A percentile compares a stretch with the other conserved stretches of the same genome.
Conservation (phyloP, 92 coral and sea anemone species). For the Porites cylindrica region DNA sequence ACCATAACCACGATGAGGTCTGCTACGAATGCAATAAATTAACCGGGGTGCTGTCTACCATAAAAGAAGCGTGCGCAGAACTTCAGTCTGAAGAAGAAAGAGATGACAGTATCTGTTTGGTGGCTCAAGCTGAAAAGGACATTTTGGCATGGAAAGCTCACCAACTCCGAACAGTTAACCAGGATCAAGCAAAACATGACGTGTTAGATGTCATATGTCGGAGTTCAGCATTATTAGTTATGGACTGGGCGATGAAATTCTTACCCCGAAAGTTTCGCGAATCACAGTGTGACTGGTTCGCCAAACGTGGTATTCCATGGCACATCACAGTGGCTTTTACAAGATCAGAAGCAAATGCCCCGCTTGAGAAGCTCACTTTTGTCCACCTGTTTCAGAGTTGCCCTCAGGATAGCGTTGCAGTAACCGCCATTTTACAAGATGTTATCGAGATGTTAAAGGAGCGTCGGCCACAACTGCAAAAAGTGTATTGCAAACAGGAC, state of each 20-base stretch:
- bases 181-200: neutral
- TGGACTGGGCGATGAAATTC: constrained; percentile 55
- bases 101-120: neutral
- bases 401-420: constrained; percentile 40
- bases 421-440: constrained; percentile 9
- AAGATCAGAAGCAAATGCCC: constrained; percentile 36
- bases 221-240: constrained; percentile 16
- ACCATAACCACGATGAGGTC: constrained; percentile 27
- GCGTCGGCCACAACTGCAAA: constrained; percentile 34
- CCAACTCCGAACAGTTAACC: too few relatives aligned
- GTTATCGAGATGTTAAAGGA: constrained; percentile 3
- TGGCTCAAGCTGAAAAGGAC: constrained; percentile 16
- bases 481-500: constrained; percentile 53
- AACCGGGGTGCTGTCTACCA: constrained; percentile 13
- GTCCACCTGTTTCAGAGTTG: constrained; percentile 16
- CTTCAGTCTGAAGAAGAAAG: constrained; percentile 21
- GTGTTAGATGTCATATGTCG: constrained; percentile 16
- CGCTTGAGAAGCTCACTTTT: constrained; percentile 15
- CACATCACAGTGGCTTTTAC: constrained; percentile 6
- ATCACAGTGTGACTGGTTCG: constrained; percentile 10
- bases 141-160: neutral
- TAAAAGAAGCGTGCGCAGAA: constrained; percentile 20
- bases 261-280: constrained; percentile 22
- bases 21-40: constrained; percentile 32
- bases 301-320: constrained; percentile 26